Base-by-base conservation (phyloP, 2,888 invertebrate species). In the Mylabris sibirica region DNA sequence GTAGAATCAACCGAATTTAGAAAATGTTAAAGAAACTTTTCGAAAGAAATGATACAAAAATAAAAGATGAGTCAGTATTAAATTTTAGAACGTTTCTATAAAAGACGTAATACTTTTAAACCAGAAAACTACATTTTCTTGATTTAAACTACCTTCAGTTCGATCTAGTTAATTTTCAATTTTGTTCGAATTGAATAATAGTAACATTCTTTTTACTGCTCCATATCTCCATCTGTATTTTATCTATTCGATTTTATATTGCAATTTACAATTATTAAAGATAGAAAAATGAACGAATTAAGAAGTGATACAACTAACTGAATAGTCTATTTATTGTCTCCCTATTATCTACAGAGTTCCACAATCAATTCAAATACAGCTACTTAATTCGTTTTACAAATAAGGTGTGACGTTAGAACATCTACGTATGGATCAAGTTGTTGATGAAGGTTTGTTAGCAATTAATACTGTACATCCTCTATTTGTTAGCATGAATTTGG, bases 1-100 rank as follows among this genome's bases (percentile, higher is more conserved):
- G 49, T 49, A 8, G 49, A 49, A 20, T 49, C 49, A 20, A 49
- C 20, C 20, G 49, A 49, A 49, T 49, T 49, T 49, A 20, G 20
- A 49, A 20, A 49, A 49, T 9, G 49, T 49, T 49, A 12, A 49
- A 49, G 49, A 49, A 49, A 49, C 20, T 49, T 49, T 30, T 22
- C 11, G 1, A 49, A 20, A 49, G 49, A 49, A 9, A 49, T 49
- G 20, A 49, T 49, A 49, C 20, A 49, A 49, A 49, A 17, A 49
- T 49, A 49, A 20, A 49, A 11, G 49, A 49, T 3, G 20, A 17
- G 20, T 6, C 6, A n/a, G 44, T 17, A 49, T 49, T 49, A 49
- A 6, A 49, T 41, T 41, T n/a, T 14, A 4, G 30, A 30, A 41
- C 41, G 41, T 41, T 41, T 35, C 35, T 6, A 41, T 14, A 41